Evolutionary conservation across 1,140 invertebrate species (phyloP), one percentile per base, ranked within the genome.

Genomic region (Drosophila asahinai): DNA sequence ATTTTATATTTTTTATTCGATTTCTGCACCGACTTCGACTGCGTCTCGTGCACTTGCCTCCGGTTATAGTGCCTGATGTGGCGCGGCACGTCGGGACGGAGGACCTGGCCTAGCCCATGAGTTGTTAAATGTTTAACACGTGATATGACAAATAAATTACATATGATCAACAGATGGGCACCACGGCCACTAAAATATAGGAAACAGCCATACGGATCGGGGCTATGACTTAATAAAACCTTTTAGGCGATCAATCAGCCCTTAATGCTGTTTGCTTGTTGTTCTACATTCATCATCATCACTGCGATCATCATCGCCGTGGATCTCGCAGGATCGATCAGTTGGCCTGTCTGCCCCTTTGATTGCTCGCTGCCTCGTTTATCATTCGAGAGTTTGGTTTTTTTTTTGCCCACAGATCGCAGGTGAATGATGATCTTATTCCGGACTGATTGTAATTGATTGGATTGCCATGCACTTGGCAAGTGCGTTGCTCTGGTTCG

Each of bases 91-190:
- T 22, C 14, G 25, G 33, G 9, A 25, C 14, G 43, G 45, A 43
- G 68, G 68, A 73, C 47, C 30, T 42, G 70, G 78, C 74, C 79
- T 79, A 86, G 83, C 82, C 82, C 78, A 81, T 79, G 74, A 86
- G 82, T 86, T 87, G 83, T 86, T 86, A 86, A 86, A 86, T 86
- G 83, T 86, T 86, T 86, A 87, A 86, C 83, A 86, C 83, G 83
- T 86, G 83, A 86, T 86, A 87, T 86, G 83, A 86, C 83, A 86
- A 86, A 86, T 86, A 87, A 86, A 86, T 86, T 86, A 87, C 83
- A 87, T 87, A 86, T 80, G 82, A 89, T 71, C 57, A 81, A 54
- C 66, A 68, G 63, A 73, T 49, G 55, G 68, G 68, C 66, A 63
- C 40, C 47, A 68, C 51, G 52, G 68, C 49, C 72, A 65, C 55